A percentile compares a stretch with the other conserved stretches of the same genome.
phyloP scores from a whole-genome alignment of 53 echinoderm and acorn worm genomes.

The Zoroaster sp. region DNA sequence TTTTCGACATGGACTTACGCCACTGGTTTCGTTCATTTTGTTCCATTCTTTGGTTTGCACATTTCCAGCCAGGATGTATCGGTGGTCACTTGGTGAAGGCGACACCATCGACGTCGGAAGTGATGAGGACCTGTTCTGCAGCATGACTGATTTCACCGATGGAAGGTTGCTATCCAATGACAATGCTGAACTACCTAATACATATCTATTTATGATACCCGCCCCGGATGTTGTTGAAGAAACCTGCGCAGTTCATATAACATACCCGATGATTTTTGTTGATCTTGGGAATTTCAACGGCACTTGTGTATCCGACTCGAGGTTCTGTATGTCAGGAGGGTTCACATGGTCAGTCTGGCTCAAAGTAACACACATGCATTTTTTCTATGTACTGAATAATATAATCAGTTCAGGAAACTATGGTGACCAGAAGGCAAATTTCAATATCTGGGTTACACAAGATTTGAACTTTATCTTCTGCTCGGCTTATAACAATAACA shows the following conservation, averaged over 20 bases:
- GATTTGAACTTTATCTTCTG: background rate
- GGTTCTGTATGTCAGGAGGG: background rate
- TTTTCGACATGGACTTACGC: too few relatives aligned
- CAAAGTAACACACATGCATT: fast-evolving
- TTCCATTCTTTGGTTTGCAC: too few relatives aligned
- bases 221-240: background rate
- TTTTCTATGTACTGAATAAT: background rate
- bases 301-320: background rate
- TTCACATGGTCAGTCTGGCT: background rate
- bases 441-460: background rate
- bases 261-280: background rate
- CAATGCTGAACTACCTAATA: background rate
- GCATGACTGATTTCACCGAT: background rate
- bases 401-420: background rate
- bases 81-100: background rate
- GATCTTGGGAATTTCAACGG: background rate
- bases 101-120: background rate
- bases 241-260: background rate
- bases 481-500: background rate
- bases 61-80: background rate
- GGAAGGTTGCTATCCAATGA: background rate
- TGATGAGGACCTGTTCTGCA: too few relatives aligned
- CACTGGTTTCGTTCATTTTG: too few relatives aligned
- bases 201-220: background rate
- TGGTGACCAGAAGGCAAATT: background rate